Percentiles rank a stretch among this genome's conserved stretches.
These are phyloP conservation scores for Eulemur macaco DNA, from an alignment of 2,113 vertebrate genomes.

Conservation along the genomic window DNA sequence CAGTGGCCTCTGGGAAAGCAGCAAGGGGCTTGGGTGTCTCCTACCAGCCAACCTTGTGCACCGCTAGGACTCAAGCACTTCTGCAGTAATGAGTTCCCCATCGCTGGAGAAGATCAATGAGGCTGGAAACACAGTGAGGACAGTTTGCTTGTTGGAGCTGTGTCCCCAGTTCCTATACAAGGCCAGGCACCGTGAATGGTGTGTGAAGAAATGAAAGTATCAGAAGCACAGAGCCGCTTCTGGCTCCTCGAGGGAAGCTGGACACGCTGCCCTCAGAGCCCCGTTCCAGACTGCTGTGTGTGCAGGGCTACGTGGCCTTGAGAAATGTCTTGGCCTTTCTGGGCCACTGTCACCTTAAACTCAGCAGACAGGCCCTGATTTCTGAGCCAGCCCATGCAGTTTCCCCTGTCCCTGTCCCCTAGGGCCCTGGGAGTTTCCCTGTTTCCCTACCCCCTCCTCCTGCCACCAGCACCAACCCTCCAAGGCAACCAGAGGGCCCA, in stretches of 20 bases:
- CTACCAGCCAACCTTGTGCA: not conserved
- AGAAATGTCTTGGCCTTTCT: not conserved
- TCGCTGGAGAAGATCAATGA: not conserved
- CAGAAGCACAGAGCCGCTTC: not conserved
- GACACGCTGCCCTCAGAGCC: not conserved
- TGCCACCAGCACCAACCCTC: not conserved
- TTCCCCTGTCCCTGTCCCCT: not conserved
- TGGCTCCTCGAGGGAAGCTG: not conserved
- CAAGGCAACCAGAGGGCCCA: not conserved
- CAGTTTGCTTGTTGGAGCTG: not conserved
- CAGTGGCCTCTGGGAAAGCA: not conserved
- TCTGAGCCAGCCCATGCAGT: not conserved
- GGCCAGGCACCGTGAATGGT: not conserved
- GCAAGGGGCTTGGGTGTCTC: not conserved
- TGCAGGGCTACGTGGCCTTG: not conserved
- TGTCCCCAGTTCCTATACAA: not conserved
- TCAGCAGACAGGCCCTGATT: not conserved
- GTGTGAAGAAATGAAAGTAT: not conserved
- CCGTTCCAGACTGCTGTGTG: not conserved
- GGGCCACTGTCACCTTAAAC: not conserved
- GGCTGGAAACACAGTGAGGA: not conserved
- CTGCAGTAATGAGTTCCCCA: not conserved
- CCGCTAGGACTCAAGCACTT: not conserved
- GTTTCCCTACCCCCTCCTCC: not conserved
- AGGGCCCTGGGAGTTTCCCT: not conserved